A percentile compares a stretch with the other conserved stretches of the same genome.
Conservation (phyloP, 2,888 invertebrate genomes). For the Cheilosia soror region DNA sequence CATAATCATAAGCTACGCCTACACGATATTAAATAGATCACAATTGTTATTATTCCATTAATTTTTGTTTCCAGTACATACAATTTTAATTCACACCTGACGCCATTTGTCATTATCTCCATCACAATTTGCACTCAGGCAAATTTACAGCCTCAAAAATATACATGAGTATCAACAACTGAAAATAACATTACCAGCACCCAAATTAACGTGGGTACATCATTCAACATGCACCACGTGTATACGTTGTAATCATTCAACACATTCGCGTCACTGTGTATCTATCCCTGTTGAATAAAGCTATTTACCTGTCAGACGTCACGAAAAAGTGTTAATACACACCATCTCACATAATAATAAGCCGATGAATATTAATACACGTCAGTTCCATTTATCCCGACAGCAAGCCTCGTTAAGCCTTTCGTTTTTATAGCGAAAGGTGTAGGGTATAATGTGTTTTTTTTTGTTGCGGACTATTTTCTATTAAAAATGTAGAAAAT, state of each 20-base stretch:
- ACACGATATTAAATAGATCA: not conserved
- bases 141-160: not conserved
- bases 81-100: slow-evolving; percentile 35
- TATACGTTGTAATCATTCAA: slow-evolving; percentile 17
- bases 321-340: slow-evolving; percentile 38
- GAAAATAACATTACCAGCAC: slow-evolving; percentile 21
- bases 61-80: slow-evolving; percentile 46
- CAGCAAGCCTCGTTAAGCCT: slow-evolving; percentile 29
- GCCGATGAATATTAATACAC: slow-evolving; percentile 70
- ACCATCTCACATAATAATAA: slow-evolving; percentile 69
- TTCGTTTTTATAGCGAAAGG: slow-evolving; percentile 11
- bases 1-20: no score
- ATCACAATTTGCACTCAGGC: slow-evolving; percentile 1
- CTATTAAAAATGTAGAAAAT: not conserved
- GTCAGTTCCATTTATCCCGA: slow-evolving; percentile 63
- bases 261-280: slow-evolving; percentile 1
- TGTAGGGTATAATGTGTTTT: not conserved
- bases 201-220: slow-evolving; percentile 52
- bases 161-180: not conserved
- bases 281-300: slow-evolving; percentile 1
- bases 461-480: not conserved
- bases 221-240: not conserved
- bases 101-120: not conserved
- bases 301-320: slow-evolving; percentile 38
- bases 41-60: slow-evolving; percentile 60